phyloP scores from a whole-genome alignment of 2,888 invertebrate genomes.

The Drosophila helvetica region DNA sequence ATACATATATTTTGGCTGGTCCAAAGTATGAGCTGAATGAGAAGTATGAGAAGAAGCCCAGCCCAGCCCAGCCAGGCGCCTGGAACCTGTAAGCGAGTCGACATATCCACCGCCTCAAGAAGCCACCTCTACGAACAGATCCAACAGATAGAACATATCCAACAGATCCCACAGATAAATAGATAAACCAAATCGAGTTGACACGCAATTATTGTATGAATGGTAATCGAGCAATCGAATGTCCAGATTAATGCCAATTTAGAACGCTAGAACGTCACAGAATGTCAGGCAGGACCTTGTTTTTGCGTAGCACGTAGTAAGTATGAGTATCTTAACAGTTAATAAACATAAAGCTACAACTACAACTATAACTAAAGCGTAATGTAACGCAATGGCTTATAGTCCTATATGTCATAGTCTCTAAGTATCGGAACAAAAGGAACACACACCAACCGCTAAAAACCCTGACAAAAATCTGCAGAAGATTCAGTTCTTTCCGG shows the following conservation, averaged over 20 bases:
- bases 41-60: conserved; percentile 20
- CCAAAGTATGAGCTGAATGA: conserved; percentile 69
- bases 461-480: conserved; percentile 38
- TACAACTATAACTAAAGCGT: conserved; percentile 3
- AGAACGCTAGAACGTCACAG: conserved; percentile 29
- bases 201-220: conserved; percentile 8
- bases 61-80: conserved; percentile 24
- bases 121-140: conserved; percentile 46
- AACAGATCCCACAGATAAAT: conserved; percentile 6
- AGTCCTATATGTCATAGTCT: conserved; percentile 50
- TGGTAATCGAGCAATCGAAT: conserved; percentile 38
- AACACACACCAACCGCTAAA: conserved; percentile 12
- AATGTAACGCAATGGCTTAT: conserved; percentile 57
- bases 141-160: conserved; percentile 2
- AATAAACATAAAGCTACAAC: conserved; percentile 5
- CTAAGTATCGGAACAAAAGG: conserved; percentile 38
- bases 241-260: conserved; percentile 65
- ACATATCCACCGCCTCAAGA: conserved; percentile 72
- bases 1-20: conserved; percentile 81
- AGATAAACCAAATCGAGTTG: conserved; percentile 27
- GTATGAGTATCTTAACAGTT: conserved; percentile 54
- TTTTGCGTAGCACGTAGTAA: conserved; percentile 71
- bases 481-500: conserved; percentile 30
- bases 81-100: conserved; percentile 46
- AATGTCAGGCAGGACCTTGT: conserved; percentile 80